Percentiles rank a stretch among this genome's conserved stretches.
phyloP scores from a whole-genome alignment of 2,888 invertebrate species.

The Agrypnus murinus region DNA sequence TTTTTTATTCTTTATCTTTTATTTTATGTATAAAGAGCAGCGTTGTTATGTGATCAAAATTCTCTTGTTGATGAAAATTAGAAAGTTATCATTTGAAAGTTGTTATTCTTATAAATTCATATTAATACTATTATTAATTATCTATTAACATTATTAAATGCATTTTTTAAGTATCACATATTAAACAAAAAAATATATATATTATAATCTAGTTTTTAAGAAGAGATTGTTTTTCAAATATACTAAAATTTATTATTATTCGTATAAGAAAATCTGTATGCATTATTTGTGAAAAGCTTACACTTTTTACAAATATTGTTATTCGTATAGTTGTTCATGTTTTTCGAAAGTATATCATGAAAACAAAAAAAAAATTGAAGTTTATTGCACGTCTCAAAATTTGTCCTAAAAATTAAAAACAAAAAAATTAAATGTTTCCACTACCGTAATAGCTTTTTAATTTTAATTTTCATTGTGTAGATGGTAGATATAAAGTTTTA shows the following conservation, averaged over 20 bases:
- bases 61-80: background rate
- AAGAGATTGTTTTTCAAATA: conserved; percentile 1
- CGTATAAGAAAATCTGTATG: background rate
- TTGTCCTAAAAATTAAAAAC: conserved; percentile 7
- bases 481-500: conserved; percentile 26
- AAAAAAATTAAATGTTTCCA: conserved; percentile 25
- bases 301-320: background rate
- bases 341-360: conserved; percentile 1
- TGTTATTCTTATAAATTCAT: background rate
- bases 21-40: conserved; percentile 2
- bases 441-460: conserved; percentile 11
- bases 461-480: conserved; percentile 32
- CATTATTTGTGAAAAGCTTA: conserved; percentile 11
- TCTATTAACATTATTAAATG: conserved; percentile 8
- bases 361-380: background rate
- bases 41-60: background rate
- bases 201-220: conserved; percentile 14
- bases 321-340: background rate
- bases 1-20: too few species aligned
- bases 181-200: background rate
- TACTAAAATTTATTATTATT: conserved; percentile 6
- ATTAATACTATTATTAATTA: conserved; percentile 7
- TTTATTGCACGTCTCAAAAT: conserved; percentile 8
- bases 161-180: conserved; percentile 28
- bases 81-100: conserved; percentile 4